Evolutionary conservation across 1,140 invertebrate species (phyloP).

Genomic region (Temnothorax nylanderi): DNA sequence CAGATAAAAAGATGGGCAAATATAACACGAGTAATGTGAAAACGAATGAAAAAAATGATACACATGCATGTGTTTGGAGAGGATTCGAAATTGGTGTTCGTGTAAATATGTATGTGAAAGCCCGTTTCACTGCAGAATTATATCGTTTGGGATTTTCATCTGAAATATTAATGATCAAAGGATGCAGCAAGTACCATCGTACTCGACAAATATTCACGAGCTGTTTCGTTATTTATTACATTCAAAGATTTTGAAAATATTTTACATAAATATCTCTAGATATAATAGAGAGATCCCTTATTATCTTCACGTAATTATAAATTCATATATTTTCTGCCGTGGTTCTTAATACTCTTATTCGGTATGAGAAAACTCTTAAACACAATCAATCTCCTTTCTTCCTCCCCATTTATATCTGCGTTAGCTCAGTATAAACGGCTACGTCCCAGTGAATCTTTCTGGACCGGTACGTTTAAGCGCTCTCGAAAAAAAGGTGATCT

Average conservation of each 20-base stretch:
- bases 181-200: background rate
- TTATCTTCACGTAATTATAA: slow-evolving; percentile 10
- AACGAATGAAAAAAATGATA: background rate
- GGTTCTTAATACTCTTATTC: background rate
- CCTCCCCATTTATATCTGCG: slow-evolving; percentile 15
- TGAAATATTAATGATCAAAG: background rate
- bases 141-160: background rate
- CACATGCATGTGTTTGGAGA: no score
- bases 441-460: slow-evolving; percentile 7
- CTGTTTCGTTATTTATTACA: background rate
- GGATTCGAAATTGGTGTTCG: background rate
- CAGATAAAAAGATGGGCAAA: background rate
- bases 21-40: background rate
- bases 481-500: slow-evolving; percentile 24
- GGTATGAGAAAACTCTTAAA: background rate
- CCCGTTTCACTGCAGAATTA: background rate
- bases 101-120: background rate
- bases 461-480: slow-evolving; percentile 9
- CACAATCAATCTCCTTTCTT: background rate
- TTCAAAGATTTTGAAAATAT: background rate
- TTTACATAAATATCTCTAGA: background rate
- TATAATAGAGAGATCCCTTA: background rate
- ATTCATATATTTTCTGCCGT: background rate
- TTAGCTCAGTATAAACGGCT: background rate
- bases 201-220: background rate